Percentiles rank a stretch among this genome's conserved stretches.
phyloP scores from a whole-genome alignment of 1,140 invertebrate genomes.

The Drosophila ficusphila region DNA sequence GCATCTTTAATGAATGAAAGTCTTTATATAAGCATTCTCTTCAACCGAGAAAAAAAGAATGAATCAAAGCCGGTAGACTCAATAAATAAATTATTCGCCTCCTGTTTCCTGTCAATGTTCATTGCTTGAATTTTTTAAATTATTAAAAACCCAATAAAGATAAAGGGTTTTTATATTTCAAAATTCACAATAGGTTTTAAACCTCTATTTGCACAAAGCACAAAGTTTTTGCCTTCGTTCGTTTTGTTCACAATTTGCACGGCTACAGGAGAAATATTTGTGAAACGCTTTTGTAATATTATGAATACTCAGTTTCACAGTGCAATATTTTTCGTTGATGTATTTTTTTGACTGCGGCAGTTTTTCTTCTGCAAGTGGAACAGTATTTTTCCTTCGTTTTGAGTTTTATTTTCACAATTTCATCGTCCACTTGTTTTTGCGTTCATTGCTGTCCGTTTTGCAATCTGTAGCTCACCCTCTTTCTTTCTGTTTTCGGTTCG shows the following conservation, averaged over 20 bases:
- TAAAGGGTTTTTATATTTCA: background rate
- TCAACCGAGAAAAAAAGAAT: background rate
- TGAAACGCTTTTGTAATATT: background rate
- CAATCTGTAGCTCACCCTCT: slow-evolving; percentile 35
- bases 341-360: background rate
- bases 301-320: background rate
- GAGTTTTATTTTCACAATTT: slow-evolving; percentile 43
- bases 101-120: background rate
- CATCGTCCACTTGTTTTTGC: slow-evolving; percentile 50
- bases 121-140: background rate
- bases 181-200: background rate
- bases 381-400: slow-evolving; percentile 18
- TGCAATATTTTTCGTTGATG: background rate
- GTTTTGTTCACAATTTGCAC: background rate
- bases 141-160: too few species aligned
- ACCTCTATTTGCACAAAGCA: too few species aligned
- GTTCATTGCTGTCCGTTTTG: slow-evolving; percentile 47
- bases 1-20: slow-evolving; percentile 33
- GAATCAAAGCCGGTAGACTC: background rate
- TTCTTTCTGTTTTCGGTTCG: slow-evolving; percentile 42
- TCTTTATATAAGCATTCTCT: background rate
- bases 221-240: background rate
- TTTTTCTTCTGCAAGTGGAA: slow-evolving; percentile 13
- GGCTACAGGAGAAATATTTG: background rate
- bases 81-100: background rate